These are phyloP conservation scores for Girardinichthys multiradiatus DNA, from an alignment of 2,113 vertebrate genomes.

Conservation along the genomic window DNA sequence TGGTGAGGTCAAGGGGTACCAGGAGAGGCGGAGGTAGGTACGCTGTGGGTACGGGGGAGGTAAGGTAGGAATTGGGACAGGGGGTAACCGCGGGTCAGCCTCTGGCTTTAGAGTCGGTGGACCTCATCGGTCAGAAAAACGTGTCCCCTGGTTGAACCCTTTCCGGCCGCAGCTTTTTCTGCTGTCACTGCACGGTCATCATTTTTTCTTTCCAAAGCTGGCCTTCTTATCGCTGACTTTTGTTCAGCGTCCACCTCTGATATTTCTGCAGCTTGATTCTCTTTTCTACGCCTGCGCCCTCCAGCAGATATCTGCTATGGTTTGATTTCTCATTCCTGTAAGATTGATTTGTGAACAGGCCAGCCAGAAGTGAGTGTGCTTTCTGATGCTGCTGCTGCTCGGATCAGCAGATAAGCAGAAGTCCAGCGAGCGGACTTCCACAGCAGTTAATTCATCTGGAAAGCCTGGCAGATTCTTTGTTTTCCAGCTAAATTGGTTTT, in stretches of 20 bases:
- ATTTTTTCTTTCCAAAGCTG: conserved; percentile 59
- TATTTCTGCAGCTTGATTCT: conserved; percentile 64
- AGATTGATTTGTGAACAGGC: conserved; percentile 72
- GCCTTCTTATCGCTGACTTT: conserved; percentile 11
- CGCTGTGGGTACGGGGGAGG: conserved; percentile 2
- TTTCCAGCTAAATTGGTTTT: conserved; percentile 69
- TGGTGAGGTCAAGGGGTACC: conserved; percentile 87
- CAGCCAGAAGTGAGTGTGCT: conserved; percentile 36
- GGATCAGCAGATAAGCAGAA: conserved; percentile 59
- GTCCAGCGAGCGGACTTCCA: background rate
- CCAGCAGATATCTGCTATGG: conserved; percentile 25
- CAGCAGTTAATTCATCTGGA: conserved; percentile 39
- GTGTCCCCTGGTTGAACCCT: conserved; percentile 93
- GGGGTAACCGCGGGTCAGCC: conserved; percentile 85
- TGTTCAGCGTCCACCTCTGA: conserved; percentile 22
- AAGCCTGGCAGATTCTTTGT: conserved; percentile 59
- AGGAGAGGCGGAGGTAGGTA: conserved; percentile 21
- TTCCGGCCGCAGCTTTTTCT: conserved; percentile 54
- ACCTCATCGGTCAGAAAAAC: conserved; percentile 93
- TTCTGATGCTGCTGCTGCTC: conserved; percentile 54
- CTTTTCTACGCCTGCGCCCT: conserved; percentile 36
- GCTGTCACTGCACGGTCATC: conserved; percentile 61
- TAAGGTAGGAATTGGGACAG: background rate
- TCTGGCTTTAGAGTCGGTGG: conserved; percentile 85
- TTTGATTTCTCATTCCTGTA: conserved; percentile 42